phyloP scores from a whole-genome alignment of 1,140 invertebrate species.

The Ceratina calcarata region DNA sequence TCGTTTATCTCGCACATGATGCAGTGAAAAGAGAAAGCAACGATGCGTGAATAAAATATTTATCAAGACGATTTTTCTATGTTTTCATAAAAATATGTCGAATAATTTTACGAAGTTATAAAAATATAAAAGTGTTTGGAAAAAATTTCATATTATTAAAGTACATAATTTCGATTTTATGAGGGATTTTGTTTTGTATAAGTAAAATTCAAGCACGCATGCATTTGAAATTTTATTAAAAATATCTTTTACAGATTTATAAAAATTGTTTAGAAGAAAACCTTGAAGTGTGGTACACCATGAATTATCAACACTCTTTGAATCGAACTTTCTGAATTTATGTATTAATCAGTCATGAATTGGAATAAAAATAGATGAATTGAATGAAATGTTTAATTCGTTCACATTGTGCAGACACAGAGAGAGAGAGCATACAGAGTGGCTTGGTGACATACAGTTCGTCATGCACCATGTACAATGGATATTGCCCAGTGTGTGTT shows the following conservation, averaged over 20 bases:
- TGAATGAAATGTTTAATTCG: too few species aligned
- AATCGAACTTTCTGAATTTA: too few species aligned
- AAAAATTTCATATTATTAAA: not conserved
- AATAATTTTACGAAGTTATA: not conserved
- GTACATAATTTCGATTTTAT: not conserved
- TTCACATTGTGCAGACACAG: too few species aligned
- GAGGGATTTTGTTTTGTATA: not conserved
- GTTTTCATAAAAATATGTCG: not conserved
- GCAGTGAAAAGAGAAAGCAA: not conserved
- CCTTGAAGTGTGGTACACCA: not conserved
- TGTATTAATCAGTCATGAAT: too few species aligned
- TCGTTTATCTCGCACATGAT: constrained; percentile 50
- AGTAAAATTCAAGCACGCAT: not conserved
- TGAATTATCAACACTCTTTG: too few species aligned
- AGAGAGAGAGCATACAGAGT: not conserved
- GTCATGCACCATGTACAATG: constrained; percentile 45
- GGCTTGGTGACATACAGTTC: constrained; percentile 2
- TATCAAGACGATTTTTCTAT: not conserved
- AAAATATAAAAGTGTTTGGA: not conserved
- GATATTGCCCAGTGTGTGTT: constrained; percentile 37
- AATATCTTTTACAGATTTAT: not conserved
- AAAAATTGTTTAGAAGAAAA: not conserved
- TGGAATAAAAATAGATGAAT: too few species aligned
- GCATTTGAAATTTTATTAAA: not conserved
- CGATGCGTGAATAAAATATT: not conserved